Percentiles rank a stretch among this genome's conserved stretches.
Evolutionary conservation across 2,797 vertebrate species (phyloP).

Genomic region (Pangasius macronema): DNA sequence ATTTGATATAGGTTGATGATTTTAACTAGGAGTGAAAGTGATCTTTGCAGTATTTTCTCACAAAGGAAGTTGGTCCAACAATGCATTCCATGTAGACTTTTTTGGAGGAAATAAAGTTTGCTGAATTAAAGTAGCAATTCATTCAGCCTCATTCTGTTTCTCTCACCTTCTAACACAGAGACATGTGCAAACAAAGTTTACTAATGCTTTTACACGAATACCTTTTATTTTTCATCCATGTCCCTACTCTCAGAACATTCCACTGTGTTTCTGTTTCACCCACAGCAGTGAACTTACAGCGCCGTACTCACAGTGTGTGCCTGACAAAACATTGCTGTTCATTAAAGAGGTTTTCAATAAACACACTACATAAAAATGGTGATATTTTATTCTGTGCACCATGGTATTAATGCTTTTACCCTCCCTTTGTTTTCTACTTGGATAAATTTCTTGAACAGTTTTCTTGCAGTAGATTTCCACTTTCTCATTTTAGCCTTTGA

Average conservation of each 20-base stretch:
- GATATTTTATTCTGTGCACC: background rate
- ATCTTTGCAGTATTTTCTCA: slow-evolving; percentile 70
- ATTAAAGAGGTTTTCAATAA: slow-evolving; percentile 75
- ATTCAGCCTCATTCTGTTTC: slow-evolving; percentile 66
- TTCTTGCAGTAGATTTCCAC: background rate
- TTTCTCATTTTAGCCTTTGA: background rate
- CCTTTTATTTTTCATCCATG: slow-evolving; percentile 66
- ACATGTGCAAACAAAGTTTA: slow-evolving; percentile 67
- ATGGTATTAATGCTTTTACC: background rate
- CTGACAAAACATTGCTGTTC: slow-evolving; percentile 77
- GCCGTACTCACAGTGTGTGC: slow-evolving; percentile 65
- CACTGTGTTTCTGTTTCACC: slow-evolving; percentile 64
- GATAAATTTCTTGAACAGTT: background rate
- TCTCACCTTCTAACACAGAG: slow-evolving; percentile 75
- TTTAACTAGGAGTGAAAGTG: slow-evolving; percentile 65
- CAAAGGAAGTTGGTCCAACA: slow-evolving; percentile 68
- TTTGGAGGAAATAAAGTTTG: slow-evolving; percentile 67
- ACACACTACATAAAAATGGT: slow-evolving; percentile 74
- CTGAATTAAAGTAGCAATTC: slow-evolving; percentile 71
- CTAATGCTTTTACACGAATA: slow-evolving; percentile 80
- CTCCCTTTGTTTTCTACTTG: slow-evolving; percentile 2
- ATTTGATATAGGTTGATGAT: slow-evolving; percentile 73
- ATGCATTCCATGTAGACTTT: slow-evolving; percentile 75
- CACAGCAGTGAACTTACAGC: slow-evolving; percentile 40
- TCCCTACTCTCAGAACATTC: slow-evolving; percentile 73